Evolutionary conservation across 2,888 invertebrate species (phyloP).

Genomic region (Nymphalis polychloros): DNA sequence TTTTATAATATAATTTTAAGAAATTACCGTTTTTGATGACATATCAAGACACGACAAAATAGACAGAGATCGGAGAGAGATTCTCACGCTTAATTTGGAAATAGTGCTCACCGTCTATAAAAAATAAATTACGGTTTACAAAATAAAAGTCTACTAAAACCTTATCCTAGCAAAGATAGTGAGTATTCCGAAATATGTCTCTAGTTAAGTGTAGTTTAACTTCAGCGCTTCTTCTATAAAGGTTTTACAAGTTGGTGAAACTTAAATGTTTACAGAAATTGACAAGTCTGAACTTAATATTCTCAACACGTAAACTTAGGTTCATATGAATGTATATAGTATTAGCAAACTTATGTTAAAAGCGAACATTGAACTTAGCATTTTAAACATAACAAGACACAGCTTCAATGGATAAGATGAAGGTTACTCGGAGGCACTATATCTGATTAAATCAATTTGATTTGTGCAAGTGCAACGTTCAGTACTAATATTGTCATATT

Average conservation of each 20-base stretch:
- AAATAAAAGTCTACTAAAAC: too few species aligned
- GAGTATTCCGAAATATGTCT: not conserved
- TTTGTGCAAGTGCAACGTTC: too few species aligned
- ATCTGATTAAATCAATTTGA: too few species aligned
- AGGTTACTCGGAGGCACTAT: not conserved
- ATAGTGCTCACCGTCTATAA: too few species aligned
- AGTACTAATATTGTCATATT: too few species aligned
- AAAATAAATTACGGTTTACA: too few species aligned
- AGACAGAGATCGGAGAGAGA: too few species aligned
- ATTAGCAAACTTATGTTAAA: not conserved
- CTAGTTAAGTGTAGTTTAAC: not conserved
- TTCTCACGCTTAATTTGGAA: too few species aligned
- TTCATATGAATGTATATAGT: not conserved
- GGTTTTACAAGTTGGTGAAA: constrained; percentile 2
- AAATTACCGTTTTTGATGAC: too few species aligned
- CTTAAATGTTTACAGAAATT: not conserved
- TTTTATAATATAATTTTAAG: too few species aligned
- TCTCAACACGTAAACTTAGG: not conserved
- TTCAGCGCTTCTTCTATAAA: not conserved
- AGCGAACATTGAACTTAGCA: not conserved
- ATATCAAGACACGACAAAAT: too few species aligned
- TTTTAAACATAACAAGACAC: not conserved
- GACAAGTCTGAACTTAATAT: not conserved
- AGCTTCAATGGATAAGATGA: not conserved
- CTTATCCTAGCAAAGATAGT: not conserved